Percentiles rank a stretch among this genome's conserved stretches.
Conservation (phyloP, 1,140 invertebrate genomes). For the Panagrolaimus sp. region DNA sequence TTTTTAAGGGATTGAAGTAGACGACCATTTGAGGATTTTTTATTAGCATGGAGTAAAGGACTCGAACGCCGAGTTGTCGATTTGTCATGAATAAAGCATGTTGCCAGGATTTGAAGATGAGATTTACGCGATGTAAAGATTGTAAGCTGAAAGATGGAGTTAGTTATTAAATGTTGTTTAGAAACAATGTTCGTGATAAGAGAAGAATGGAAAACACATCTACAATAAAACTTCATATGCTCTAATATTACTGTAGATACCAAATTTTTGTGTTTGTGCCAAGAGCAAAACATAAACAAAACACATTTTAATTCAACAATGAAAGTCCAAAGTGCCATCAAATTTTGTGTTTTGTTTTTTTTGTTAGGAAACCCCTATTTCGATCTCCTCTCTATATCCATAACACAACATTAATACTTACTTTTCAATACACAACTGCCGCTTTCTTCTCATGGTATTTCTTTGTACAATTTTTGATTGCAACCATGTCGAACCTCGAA, state of each 20-base stretch:
- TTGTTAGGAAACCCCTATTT: background rate
- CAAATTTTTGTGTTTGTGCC: background rate
- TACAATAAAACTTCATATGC: too few species aligned
- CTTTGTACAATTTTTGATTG: slow-evolving; percentile 31
- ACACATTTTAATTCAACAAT: background rate
- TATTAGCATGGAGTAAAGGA: slow-evolving; percentile 32
- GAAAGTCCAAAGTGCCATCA: background rate
- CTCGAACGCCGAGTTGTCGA: slow-evolving; percentile 26
- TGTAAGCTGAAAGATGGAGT: slow-evolving; percentile 21
- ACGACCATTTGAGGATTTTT: slow-evolving; percentile 28
- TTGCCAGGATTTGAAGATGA: slow-evolving; percentile 28
- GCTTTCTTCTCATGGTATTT: slow-evolving; percentile 32
- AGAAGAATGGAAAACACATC: too few species aligned
- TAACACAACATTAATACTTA: slow-evolving; percentile 13
- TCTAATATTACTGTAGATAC: background rate
- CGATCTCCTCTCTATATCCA: too few species aligned
- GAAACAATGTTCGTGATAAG: too few species aligned
- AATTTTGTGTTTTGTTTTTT: background rate
- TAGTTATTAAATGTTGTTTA: too few species aligned
- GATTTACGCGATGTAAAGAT: slow-evolving; percentile 28
- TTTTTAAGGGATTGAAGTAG: slow-evolving; percentile 23
- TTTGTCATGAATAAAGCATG: slow-evolving; percentile 25
- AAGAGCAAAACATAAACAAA: too few species aligned
- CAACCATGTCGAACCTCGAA: slow-evolving; percentile 32
- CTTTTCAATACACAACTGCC: slow-evolving; percentile 33